Evolutionary conservation across 2,888 invertebrate species (phyloP).

Genomic region (Branchipolynoe longqiensis): DNA sequence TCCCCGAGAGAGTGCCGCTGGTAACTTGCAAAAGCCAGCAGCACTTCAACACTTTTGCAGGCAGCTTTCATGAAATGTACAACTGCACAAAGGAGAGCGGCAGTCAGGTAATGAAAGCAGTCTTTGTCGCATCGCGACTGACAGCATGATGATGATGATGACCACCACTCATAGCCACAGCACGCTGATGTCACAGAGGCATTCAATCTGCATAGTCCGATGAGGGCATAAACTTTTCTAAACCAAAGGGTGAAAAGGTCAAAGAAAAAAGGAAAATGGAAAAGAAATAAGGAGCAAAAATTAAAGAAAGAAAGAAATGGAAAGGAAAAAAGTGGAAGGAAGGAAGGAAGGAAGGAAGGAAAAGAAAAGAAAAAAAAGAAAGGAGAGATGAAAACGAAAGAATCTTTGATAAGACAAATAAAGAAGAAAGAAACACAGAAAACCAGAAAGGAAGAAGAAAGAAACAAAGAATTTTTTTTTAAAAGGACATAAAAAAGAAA

Average conservation of each 20-base stretch:
- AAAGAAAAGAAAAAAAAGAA: not conserved
- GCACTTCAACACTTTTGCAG: no score
- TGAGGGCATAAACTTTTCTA: no score
- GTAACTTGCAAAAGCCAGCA: no score
- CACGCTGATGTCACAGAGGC: no score
- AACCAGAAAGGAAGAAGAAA: not conserved
- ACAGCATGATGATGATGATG: no score
- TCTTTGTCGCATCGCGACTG: no score
- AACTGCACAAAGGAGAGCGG: no score
- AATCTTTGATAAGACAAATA: not conserved
- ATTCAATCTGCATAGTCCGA: no score
- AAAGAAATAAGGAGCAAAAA: not conserved
- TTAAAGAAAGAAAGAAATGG: not conserved
- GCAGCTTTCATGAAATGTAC: no score
- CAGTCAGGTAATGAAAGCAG: no score
- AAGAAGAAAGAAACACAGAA: not conserved
- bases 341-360: conserved; percentile 18
- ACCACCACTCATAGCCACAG: no score
- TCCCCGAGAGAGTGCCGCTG: no score
- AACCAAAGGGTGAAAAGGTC: not conserved
- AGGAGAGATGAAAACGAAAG: not conserved
- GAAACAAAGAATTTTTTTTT: not conserved
- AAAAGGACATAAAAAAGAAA: not conserved
- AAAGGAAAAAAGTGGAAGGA: conserved; percentile 7
- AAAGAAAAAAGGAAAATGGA: not conserved